Conservation (phyloP, 2,113 vertebrate genomes). For the Helogale parvula region DNA sequence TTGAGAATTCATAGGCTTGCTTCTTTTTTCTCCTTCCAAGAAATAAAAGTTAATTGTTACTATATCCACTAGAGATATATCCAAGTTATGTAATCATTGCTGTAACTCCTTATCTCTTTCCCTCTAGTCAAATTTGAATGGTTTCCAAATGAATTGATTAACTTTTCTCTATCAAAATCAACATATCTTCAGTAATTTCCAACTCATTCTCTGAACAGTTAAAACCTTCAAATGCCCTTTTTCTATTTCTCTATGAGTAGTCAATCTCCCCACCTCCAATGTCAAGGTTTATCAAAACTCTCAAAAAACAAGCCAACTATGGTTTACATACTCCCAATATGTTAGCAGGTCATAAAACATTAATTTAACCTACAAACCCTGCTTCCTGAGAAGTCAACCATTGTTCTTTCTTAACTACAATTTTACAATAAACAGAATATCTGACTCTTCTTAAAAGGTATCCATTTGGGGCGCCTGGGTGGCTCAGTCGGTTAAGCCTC, state of each 20-base stretch:
- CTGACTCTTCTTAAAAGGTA: background rate
- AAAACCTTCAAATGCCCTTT: background rate
- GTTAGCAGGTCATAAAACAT: slow-evolving; percentile 7
- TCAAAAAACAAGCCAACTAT: background rate
- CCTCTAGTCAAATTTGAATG: background rate
- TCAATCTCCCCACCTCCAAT: background rate
- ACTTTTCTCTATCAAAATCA: background rate
- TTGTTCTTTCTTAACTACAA: background rate
- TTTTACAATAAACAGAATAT: background rate
- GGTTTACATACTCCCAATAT: background rate
- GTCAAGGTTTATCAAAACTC: background rate
- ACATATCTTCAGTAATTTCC: background rate
- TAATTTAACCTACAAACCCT: background rate
- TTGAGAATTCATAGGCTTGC: background rate
- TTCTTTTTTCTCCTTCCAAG: background rate
- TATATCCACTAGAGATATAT: background rate
- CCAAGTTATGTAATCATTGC: background rate
- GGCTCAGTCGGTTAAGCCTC: no score
- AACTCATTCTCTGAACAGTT: background rate
- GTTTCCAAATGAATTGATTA: background rate
- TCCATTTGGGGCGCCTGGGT: no score
- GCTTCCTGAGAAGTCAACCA: background rate
- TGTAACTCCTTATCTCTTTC: background rate
- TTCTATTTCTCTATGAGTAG: background rate
- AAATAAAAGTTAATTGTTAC: background rate